Evolutionary conservation across 2,888 invertebrate species (phyloP).

Genomic region (Nomada goodeniana): DNA sequence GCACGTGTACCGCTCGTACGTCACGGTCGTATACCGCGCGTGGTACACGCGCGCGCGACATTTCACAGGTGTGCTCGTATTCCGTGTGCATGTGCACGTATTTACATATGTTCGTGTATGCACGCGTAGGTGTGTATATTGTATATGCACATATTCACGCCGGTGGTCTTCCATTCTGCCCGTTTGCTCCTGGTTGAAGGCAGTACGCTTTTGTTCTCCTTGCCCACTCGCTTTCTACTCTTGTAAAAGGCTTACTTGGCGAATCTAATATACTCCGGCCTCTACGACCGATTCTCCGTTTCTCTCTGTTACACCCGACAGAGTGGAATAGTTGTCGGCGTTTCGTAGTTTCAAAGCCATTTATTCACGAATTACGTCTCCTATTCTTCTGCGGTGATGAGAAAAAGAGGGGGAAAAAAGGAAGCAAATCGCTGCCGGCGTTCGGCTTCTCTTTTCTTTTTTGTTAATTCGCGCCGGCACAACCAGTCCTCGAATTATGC

Average conservation of each 20-base stretch:
- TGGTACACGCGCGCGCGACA: neutral
- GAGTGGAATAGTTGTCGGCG: conserved; percentile 41
- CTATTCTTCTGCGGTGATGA: neutral
- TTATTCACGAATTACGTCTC: conserved; percentile 33
- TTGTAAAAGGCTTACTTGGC: conserved; percentile 72
- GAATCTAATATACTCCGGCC: conserved; percentile 72
- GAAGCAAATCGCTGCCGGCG: no score
- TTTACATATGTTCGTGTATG: no score
- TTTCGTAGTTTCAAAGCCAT: conserved; percentile 43
- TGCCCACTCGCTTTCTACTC: conserved; percentile 55
- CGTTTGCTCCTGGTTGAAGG: conserved; percentile 51
- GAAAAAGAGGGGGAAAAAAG: neutral
- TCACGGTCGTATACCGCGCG: conserved; percentile 5
- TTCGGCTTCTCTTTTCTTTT: neutral
- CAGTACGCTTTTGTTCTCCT: conserved; percentile 59
- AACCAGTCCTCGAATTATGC: no score
- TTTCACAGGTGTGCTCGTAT: neutral
- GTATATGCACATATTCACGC: conserved; percentile 22
- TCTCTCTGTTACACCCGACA: conserved; percentile 38
- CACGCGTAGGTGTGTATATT: no score
- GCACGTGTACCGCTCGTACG: conserved; percentile 15
- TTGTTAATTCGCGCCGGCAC: no score
- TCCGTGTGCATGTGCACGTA: conserved; percentile 8
- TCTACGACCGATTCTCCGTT: conserved; percentile 47
- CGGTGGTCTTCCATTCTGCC: conserved; percentile 36